phyloP scores from a whole-genome alignment of 2,888 invertebrate genomes.

The Flexamia atlantica region DNA sequence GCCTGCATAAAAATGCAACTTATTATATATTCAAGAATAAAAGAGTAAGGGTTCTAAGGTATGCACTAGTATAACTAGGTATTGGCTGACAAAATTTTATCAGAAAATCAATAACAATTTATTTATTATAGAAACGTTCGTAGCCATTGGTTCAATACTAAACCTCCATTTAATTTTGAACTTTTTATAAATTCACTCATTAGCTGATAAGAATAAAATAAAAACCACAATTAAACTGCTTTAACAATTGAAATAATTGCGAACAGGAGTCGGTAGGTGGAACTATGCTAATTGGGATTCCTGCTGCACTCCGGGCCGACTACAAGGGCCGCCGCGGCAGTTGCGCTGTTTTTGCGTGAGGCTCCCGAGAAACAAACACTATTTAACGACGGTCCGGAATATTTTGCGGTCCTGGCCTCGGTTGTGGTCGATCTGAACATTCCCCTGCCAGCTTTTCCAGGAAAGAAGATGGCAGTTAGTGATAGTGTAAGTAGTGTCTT shows the following conservation, averaged over 20 bases:
- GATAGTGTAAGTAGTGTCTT: background rate
- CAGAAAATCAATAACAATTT: too few relatives aligned
- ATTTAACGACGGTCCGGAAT: conserved; percentile 22
- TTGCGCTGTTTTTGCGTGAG: conserved; percentile 27
- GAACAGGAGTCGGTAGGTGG: background rate
- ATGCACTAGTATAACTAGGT: too few relatives aligned
- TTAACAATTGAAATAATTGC: conserved; percentile 13
- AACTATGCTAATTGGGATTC: conserved; percentile 17
- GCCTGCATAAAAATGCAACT: too few relatives aligned
- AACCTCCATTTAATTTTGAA: too few relatives aligned
- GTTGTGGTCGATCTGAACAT: conserved; percentile 31
- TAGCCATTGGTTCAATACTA: too few relatives aligned
- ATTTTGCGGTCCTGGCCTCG: conserved; percentile 13
- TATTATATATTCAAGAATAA: too few relatives aligned
- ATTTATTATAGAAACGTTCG: too few relatives aligned
- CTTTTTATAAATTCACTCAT: too few relatives aligned
- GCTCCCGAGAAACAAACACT: conserved; percentile 3
- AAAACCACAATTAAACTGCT: background rate
- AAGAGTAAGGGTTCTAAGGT: too few relatives aligned
- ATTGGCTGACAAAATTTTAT: too few relatives aligned
- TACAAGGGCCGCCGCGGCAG: background rate
- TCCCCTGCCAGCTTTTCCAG: background rate
- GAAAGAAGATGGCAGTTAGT: background rate
- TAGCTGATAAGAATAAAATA: too few relatives aligned
- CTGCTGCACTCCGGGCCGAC: background rate